Base-by-base conservation (phyloP, 2,113 vertebrate genomes). In the Garra rufa region DNA sequence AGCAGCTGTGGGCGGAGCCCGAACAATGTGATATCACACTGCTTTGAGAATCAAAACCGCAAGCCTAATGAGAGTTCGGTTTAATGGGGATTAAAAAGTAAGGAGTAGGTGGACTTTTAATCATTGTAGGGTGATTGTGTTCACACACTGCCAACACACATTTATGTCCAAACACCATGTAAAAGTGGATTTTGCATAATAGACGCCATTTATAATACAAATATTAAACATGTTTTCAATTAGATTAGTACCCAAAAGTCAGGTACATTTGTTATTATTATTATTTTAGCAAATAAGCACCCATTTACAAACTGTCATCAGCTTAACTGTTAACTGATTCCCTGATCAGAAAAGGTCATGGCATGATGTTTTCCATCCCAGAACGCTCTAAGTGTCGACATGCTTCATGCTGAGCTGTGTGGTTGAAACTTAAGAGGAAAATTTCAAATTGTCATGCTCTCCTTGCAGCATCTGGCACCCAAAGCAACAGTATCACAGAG, bases 381-480 rank as follows among this genome's bases (percentile, higher is more conserved):
- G 65, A 41, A 19, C 30, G 9, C 34, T 69, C 34, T 4, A 50
- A 76, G 44, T 76, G 73, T 48, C 14, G 0, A 52, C 15, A 21
- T 48, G 38, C 41, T 71, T 44, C n/a, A 44, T 26, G 41, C 11
- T 26, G 11, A 71, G 21, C 10, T 14, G 41, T 71, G 5, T 26
- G 69, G 69, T 24, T 71, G 41, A 44, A 14, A 71, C 13, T 44
- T 41, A 71, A 71, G n/a, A 71, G 41, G 69, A 71, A 71, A 1
- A 44, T 15, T 71, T 73, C 6, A 9, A 73, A 73, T 44, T 0
- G n/a, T 26, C 38, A 71, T 71, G 69, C n/a, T 73, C 41, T 44
- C 41, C n/a, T 73, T 73, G n/a, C 69, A 71, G 41, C 41, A 71
- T 21, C 69, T 73, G 69, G 69, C 21, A 73, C 41, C 7, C 2